Evolutionary conservation across 2,888 invertebrate species (phyloP).

Genomic region (Pterobdella sp.): DNA sequence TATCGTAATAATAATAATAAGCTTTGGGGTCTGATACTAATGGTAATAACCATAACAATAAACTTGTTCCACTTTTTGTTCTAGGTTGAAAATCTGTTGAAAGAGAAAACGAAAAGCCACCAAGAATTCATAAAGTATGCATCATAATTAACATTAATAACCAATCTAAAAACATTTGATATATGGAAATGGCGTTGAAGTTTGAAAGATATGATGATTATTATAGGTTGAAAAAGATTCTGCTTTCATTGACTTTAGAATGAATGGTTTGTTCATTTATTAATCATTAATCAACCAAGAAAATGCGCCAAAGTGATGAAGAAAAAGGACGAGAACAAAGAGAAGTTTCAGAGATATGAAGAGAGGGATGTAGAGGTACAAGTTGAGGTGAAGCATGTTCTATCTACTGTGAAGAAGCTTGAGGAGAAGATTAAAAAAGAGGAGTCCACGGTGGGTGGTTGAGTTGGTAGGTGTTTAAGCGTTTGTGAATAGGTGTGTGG

Average conservation of each 20-base stretch:
- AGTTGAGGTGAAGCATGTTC: constrained; percentile 54
- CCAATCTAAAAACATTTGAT: no score
- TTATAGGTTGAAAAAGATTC: no score
- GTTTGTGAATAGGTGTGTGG: not conserved
- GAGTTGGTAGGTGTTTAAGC: not conserved
- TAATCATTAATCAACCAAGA: constrained; percentile 36
- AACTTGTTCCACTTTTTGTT: constrained; percentile 54
- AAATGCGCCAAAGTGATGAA: constrained; percentile 47
- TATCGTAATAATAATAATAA: no score
- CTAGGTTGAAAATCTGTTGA: constrained; percentile 56
- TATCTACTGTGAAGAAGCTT: constrained; percentile 68
- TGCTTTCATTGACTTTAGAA: no score
- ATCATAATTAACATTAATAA: not conserved
- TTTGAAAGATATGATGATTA: no score
- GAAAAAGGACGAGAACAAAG: constrained; percentile 56
- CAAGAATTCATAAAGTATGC: constrained; percentile 46
- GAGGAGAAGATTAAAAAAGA: constrained; percentile 60
- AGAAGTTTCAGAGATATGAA: constrained; percentile 61
- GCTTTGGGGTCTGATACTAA: no score
- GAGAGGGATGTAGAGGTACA: constrained; percentile 58
- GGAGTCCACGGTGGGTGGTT: constrained; percentile 46
- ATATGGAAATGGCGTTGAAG: no score
- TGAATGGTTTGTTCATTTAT: no score
- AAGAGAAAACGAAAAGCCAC: constrained; percentile 57
- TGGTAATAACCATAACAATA: constrained; percentile 34